Base-by-base conservation (phyloP, 2,797 vertebrate genomes). In the Leptodactylus fallax region DNA sequence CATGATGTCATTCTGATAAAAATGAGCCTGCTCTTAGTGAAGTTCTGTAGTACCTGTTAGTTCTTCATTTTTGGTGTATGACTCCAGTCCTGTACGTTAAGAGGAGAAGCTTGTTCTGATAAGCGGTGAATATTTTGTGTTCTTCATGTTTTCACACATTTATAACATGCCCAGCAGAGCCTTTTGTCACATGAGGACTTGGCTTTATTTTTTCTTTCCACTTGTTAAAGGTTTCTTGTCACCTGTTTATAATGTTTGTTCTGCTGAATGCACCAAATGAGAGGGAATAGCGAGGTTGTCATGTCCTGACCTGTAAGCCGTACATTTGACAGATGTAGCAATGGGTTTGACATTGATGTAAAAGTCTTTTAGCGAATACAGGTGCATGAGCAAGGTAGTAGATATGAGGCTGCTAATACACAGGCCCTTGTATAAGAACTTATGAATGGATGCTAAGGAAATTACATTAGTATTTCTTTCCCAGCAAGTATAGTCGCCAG, bases 221-320 rank as follows among this genome's bases (percentile, higher is more conserved):
- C 72, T 53, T 51, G 72, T 51, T 77, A 49, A n/a, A n/a, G 72
- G 19, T 76, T 76, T 51, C 47, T 51, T 71, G 67, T 76, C 72
- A 51, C 72, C 12, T 77, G 6, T 51, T 23, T 51, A 49, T 77
- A 6, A 13, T 51, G 55, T 79, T 79, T 79, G 53, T 79, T 79
- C 78, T 36, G 78, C 16, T 77, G 21, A 77, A 51, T 21, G 9
- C 25, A 36, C 53, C 27, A 16, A 25, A 27, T 79, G 77, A 25
- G 53, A 16, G 49, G 53, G 49, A 77, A 77, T 47, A 53, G 13
- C 3, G 77, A 12, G 14, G 6, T 25, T 17, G 17, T 56, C 53
- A 36, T 58, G 51, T 56, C 9, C n/a, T 58, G 25, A 56, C 77
- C 77, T 56, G 53, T 25, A 36, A 1, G 51, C 23, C 53, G 13